A percentile compares a stretch with the other conserved stretches of the same genome.
Conservation (phyloP, 2,113 vertebrate species). For the Aptenodytes forsteri region DNA sequence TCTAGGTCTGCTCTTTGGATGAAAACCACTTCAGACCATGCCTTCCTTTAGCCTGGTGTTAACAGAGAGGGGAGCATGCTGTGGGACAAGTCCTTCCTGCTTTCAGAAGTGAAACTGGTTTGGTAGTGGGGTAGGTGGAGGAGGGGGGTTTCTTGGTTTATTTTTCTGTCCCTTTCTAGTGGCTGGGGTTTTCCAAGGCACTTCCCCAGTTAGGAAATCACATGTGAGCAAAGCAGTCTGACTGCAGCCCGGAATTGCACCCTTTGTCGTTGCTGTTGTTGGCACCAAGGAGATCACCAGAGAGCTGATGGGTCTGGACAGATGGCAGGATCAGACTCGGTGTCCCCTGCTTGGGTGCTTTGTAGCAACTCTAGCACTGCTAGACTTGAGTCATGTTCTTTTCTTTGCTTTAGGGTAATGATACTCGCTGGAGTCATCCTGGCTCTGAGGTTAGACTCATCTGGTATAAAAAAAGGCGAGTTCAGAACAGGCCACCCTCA, state of each 20-base stretch:
- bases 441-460: constrained; percentile 62
- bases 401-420: constrained; percentile 36
- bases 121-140: not conserved
- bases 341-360: not conserved
- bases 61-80: not conserved
- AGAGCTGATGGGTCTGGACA: not conserved
- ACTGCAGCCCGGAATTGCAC: not conserved
- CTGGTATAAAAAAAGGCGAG: constrained; percentile 17
- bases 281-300: not conserved
- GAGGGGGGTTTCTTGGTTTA: not conserved
- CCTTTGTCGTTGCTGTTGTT: not conserved
- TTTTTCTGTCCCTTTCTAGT: not conserved
- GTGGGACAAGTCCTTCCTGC: not conserved
- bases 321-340: not conserved
- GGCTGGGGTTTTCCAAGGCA: not conserved
- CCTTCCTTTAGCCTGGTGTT: not conserved
- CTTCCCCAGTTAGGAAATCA: not conserved
- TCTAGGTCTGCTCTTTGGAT: not conserved
- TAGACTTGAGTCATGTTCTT: not conserved
- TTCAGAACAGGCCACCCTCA: constrained; percentile 69
- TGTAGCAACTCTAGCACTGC: not conserved
- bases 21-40: not conserved
- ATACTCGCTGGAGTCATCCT: constrained; percentile 48
- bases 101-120: not conserved
- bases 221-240: not conserved